Percentiles rank a stretch among this genome's conserved stretches.
Evolutionary conservation across 2,888 invertebrate species (phyloP).

Genomic region (Zele albiditarsus): DNA sequence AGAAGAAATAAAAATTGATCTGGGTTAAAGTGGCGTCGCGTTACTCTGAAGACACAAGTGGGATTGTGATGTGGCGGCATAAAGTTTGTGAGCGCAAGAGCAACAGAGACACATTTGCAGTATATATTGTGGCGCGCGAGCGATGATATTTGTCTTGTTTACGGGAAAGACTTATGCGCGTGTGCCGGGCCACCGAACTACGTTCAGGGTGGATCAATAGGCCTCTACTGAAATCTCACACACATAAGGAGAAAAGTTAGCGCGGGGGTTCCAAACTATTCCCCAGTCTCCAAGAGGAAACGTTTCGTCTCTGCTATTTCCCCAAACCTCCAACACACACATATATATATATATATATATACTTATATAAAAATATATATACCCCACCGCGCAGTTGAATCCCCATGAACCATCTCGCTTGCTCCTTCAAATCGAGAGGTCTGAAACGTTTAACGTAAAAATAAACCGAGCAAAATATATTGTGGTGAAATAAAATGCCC

Average conservation of each 20-base stretch:
- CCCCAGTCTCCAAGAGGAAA: slow-evolving; percentile 43
- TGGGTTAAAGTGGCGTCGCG: slow-evolving; percentile 42
- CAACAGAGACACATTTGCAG: slow-evolving; percentile 63
- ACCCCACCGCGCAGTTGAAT: slow-evolving; percentile 28
- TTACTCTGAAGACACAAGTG: slow-evolving; percentile 41
- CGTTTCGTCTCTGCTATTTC: slow-evolving; percentile 39
- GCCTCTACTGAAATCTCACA: slow-evolving; percentile 68
- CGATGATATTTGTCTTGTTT: slow-evolving; percentile 73
- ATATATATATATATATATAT: not conserved
- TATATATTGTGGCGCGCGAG: slow-evolving; percentile 54
- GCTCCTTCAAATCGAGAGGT: slow-evolving; percentile 30
- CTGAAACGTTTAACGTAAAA: slow-evolving; percentile 3
- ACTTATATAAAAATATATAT: not conserved
- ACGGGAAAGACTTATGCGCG: slow-evolving; percentile 71
- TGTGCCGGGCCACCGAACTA: slow-evolving; percentile 66
- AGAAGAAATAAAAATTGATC: slow-evolving; percentile 5
- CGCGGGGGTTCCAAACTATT: slow-evolving; percentile 20
- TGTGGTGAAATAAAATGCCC: not conserved
- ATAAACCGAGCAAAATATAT: not conserved
- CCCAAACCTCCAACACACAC: slow-evolving; percentile 37
- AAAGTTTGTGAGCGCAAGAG: slow-evolving; percentile 38
- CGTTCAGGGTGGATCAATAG: slow-evolving; percentile 66
- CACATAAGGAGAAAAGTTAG: slow-evolving; percentile 52
- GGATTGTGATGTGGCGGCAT: slow-evolving; percentile 15
- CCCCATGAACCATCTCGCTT: slow-evolving; percentile 13